A percentile compares a stretch with the other conserved stretches of the same genome.
phyloP scores from a whole-genome alignment of 2,113 vertebrate genomes.

The Neopipo cinnamomea region DNA sequence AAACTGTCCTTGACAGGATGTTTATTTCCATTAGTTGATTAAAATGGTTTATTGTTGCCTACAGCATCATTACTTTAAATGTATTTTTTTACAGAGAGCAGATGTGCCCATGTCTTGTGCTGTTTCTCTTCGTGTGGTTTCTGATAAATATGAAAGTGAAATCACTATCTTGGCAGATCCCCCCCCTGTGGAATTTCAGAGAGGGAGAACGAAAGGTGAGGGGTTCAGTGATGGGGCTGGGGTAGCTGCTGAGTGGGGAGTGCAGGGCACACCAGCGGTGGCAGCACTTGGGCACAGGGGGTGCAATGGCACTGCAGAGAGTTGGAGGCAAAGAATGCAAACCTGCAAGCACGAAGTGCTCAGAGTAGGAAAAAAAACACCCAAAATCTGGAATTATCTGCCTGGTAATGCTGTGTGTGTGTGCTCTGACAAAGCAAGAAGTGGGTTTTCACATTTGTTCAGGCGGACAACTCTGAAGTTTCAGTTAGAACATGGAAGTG shows the following conservation, averaged over 20 bases:
- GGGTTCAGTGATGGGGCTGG: neutral
- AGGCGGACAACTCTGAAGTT: neutral
- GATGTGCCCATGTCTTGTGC: neutral
- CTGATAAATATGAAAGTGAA: neutral
- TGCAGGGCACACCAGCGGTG: neutral
- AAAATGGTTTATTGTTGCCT: conserved; percentile 45
- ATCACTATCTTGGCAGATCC: neutral
- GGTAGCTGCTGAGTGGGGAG: accelerated
- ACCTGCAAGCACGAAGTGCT: neutral
- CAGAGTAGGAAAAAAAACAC: accelerated
- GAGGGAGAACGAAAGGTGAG: neutral
- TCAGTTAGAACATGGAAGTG: neutral
- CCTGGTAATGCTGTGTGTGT: neutral
- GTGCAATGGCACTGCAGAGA: neutral
- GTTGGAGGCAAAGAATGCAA: neutral
- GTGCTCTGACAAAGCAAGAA: neutral
- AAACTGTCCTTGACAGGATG: conserved; percentile 4
- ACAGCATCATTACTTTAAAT: neutral
- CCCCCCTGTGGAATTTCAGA: neutral
- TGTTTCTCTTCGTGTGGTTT: neutral
- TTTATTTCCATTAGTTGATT: conserved; percentile 45
- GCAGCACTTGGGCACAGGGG: accelerated
- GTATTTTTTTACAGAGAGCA: neutral
- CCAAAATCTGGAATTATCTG: neutral
- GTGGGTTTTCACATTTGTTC: neutral